Percentiles rank a stretch among this genome's conserved stretches.
phyloP scores from a whole-genome alignment of 2,888 invertebrate genomes.

The Agonum fuliginosum region DNA sequence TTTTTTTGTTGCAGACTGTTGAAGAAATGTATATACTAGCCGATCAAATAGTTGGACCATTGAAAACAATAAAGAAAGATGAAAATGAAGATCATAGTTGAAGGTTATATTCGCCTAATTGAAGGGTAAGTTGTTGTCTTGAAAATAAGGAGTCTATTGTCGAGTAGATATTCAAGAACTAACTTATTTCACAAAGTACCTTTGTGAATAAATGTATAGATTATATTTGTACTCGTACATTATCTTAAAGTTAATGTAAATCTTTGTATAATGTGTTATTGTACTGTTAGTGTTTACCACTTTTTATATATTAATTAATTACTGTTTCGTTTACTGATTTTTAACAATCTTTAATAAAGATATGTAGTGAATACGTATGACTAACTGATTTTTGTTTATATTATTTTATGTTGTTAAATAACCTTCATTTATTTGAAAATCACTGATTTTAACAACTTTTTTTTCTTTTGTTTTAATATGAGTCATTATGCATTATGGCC shows the following conservation, averaged over 20 bases:
- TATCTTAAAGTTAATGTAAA: neutral
- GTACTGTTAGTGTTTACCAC: neutral
- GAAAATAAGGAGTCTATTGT: no score
- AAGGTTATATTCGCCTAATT: neutral
- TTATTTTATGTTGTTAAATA: no score
- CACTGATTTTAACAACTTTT: no score
- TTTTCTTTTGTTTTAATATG: no score
- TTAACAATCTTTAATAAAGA: no score
- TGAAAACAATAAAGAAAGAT: constrained; percentile 66
- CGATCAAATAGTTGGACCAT: constrained; percentile 78
- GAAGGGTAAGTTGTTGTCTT: no score
- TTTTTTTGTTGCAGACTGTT: constrained; percentile 75
- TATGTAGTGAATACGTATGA: no score
- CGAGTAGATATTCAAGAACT: neutral
- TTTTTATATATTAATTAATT: no score
- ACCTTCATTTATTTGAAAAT: no score
- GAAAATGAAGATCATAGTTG: constrained; percentile 51
- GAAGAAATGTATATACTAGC: constrained; percentile 81
- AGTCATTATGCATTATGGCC: no score
- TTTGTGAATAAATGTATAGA: neutral
- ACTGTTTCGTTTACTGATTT: neutral
- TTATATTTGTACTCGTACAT: neutral
- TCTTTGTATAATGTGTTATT: neutral
- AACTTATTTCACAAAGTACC: neutral
- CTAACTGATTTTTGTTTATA: no score